Base-by-base conservation (phyloP, 2,113 vertebrate genomes). In the Loxodonta africana region DNA sequence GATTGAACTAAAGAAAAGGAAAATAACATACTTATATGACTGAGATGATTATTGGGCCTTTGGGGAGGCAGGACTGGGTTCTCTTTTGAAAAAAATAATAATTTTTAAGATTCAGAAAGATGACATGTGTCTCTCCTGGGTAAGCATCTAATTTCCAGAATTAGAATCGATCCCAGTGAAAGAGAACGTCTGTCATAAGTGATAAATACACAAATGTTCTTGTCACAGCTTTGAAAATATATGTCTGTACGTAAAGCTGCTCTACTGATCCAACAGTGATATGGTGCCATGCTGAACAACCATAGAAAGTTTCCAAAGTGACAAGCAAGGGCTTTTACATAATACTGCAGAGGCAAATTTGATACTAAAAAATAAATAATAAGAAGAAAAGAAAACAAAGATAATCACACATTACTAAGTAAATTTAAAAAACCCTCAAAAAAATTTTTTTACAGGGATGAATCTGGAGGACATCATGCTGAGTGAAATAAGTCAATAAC, bases 101-200 rank as follows among this genome's bases (percentile, higher is more conserved):
- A 65, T 67, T 63, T 90, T 83, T 69, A 7, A 82, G 44, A 63
- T 78, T 51, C 41, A 90, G 41, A 94, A 83, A 15, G 63, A 51
- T 60, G 57, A 10, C 28, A 63, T 28, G 65, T 77, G 15, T 53
- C 71, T 82, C 26, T 82, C 88, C 83, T 80, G 53, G 51, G 25
- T 74, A 17, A 97, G 65, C 46, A 86, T 28, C 85, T 96, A 69
- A 92, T 96, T 96, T 93, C 62, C 63, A 88, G 86, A 96, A 94
- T 90, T 91, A 95, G 73, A 94, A 82, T 71, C 0, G 4, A 97
- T 76, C 41, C 67, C 53, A 83, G 1, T 69, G 41, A 96, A 96
- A 88, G 95, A 73, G 96, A 96, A 62, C 46, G 83, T 88, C 88
- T 30, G 44, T 81, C 85, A 83, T 30, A 83, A 90, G n/a, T 87